Evolutionary conservation across 2,113 vertebrate species (phyloP).

Genomic region (Melanerpes formicivorus): DNA sequence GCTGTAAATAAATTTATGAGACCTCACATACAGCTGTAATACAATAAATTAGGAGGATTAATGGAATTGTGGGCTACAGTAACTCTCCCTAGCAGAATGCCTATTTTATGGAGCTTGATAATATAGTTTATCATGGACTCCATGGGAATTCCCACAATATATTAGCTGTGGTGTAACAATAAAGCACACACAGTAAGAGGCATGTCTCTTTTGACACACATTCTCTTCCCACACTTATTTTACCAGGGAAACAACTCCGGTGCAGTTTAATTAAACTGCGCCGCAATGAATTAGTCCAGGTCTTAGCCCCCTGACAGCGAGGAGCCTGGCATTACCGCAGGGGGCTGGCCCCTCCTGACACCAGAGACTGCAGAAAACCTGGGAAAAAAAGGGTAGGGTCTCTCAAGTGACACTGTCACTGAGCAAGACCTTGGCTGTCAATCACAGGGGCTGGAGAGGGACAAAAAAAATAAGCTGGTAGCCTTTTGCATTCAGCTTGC

Average conservation of each 20-base stretch:
- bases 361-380: constrained; percentile 78
- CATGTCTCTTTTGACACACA: constrained; percentile 92
- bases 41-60: constrained; percentile 88
- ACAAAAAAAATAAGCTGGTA: background rate
- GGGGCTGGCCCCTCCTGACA: constrained; percentile 80
- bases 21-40: constrained; percentile 87
- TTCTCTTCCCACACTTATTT: constrained; percentile 96
- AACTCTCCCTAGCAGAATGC: constrained; percentile 82
- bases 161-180: constrained; percentile 89
- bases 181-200: constrained; percentile 89
- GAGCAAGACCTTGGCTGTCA: constrained; percentile 75
- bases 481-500: background rate
- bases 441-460: constrained; percentile 43
- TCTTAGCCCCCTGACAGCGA: constrained; percentile 84
- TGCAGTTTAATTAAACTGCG: constrained; percentile 90
- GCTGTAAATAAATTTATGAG: constrained; percentile 84
- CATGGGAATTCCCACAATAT: constrained; percentile 93
- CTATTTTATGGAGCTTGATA: constrained; percentile 85
- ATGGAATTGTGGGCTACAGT: constrained; percentile 87
- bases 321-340: constrained; percentile 81
- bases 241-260: constrained; percentile 91
- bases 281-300: constrained; percentile 88
- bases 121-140: constrained; percentile 88
- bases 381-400: constrained; percentile 71
- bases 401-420: constrained; percentile 75